phyloP scores from a whole-genome alignment of 2,888 invertebrate genomes.

The Tinea pellionella region DNA sequence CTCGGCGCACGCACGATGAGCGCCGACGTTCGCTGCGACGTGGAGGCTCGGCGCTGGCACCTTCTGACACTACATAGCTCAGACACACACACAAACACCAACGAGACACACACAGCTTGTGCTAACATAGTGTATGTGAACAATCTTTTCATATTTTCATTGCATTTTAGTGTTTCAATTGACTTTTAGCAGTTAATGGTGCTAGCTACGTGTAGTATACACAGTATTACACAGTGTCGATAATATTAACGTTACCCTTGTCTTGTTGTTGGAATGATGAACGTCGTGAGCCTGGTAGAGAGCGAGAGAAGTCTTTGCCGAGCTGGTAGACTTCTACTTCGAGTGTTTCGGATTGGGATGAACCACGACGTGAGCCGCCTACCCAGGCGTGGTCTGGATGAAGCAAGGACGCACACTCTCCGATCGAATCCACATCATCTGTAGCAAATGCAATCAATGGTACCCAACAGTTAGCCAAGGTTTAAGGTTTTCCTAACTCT shows the following conservation, averaged over 20 bases:
- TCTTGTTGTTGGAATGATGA: slow-evolving; percentile 83
- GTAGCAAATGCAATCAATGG: slow-evolving; percentile 18
- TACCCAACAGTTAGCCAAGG: neutral
- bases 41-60: slow-evolving; percentile 41
- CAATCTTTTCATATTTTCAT: neutral
- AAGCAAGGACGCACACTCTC: slow-evolving; percentile 79
- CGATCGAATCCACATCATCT: slow-evolving; percentile 81
- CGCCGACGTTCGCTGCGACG: slow-evolving; percentile 75
- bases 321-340: slow-evolving; percentile 88
- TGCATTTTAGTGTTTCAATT: too few species aligned
- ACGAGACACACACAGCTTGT: neutral
- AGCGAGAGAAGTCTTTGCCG: slow-evolving; percentile 86
- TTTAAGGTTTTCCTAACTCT: neutral
- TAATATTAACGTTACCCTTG: neutral
- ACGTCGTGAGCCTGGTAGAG: slow-evolving; percentile 84
- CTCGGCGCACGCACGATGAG: slow-evolving; percentile 84
- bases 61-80: slow-evolving; percentile 21
- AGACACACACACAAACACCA: neutral
- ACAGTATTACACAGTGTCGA: neutral
- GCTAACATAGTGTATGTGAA: neutral
- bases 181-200: too few species aligned
- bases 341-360: slow-evolving; percentile 89
- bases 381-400: slow-evolving; percentile 90
- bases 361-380: slow-evolving; percentile 82
- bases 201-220: too few species aligned